Percentiles rank a stretch among this genome's conserved stretches.
Conservation (phyloP, 2,113 vertebrate species). For the Myotis yumanensis region DNA sequence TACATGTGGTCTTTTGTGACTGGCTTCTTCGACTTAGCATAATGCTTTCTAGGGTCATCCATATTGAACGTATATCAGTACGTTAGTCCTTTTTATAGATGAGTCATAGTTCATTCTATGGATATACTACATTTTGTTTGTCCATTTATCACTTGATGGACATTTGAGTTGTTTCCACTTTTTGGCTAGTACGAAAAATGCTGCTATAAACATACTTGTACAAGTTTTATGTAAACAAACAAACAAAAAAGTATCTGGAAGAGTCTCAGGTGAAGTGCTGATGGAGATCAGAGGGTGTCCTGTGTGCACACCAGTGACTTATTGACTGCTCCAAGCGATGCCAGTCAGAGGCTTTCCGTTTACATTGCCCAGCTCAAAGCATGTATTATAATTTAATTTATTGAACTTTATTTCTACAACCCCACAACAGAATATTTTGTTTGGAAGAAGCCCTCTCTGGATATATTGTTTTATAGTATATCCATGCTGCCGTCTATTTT, state of each 20-base stretch:
- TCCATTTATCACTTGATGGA: no score
- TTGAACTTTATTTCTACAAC: background rate
- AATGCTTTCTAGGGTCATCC: no score
- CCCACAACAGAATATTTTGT: background rate
- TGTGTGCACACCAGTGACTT: no score
- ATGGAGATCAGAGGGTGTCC: fast-evolving
- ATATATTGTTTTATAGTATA: fast-evolving
- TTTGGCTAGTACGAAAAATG: background rate
- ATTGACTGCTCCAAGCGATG: background rate
- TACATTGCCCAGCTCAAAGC: background rate
- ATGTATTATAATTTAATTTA: background rate
- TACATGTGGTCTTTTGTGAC: background rate
- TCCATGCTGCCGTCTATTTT: background rate
- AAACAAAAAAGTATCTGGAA: background rate
- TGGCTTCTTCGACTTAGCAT: no score
- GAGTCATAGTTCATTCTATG: no score
- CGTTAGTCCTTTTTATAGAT: no score
- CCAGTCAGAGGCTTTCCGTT: background rate
- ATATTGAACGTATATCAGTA: no score
- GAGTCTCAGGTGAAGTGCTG: background rate
- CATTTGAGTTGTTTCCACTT: no score
- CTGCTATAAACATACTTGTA: no score
- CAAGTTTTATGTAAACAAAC: no score
- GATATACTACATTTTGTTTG: no score
- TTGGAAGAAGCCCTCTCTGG: background rate